Evolutionary conservation across 2,888 invertebrate species (phyloP), one percentile per base, ranked within the genome.

Genomic region (Drosophila bunnanda): DNA sequence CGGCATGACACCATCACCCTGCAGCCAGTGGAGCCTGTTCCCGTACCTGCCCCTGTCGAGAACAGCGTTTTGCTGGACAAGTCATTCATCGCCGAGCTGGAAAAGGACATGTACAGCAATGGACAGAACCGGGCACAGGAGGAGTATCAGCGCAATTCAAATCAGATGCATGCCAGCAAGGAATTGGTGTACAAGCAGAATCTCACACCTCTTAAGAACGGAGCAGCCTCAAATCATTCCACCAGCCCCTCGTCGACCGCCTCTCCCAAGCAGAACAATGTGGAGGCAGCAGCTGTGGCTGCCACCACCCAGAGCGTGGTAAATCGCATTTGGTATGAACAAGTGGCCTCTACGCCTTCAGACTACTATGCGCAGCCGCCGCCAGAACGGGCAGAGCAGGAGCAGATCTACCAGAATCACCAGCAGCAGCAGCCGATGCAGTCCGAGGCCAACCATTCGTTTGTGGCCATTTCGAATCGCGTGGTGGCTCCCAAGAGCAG

Each of bases 41-140:
- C 71, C 1, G 10, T 55, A 4, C 25, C 25, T 17, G 22, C 66
- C 0, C 10, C 71, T 15, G 22, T 64, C 12, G 92, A 93, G 2
- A 93, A 93, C 67, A 93, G 93, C 68, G 81, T 90, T 20, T 93
- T 93, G 80, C 89, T 94, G 20, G 94, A 94, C 84, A 93, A 94
- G 10, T 93, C 93, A 17, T 95, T 95, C 75, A 93, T 95, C 39
- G 94, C 94, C 0, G 95, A 95, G 83, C 89, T 95, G 54, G 95
- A 96, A 89, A 95, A 95, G 78, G 94, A 94, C 79, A 91, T 95
- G 88, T 92, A 92, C 74, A 90, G 89, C 62, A 81, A 87, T 46
- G 82, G 81, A 7, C 80, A 79, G 46, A 89, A 81, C 56, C 86
- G 87, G 57, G 89, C 90, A 5, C 91, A 91, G 65, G 88, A 83